Percentiles rank a stretch among this genome's conserved stretches.
Conservation (phyloP, 2,888 invertebrate species). For the Frankliniella intonsa region DNA sequence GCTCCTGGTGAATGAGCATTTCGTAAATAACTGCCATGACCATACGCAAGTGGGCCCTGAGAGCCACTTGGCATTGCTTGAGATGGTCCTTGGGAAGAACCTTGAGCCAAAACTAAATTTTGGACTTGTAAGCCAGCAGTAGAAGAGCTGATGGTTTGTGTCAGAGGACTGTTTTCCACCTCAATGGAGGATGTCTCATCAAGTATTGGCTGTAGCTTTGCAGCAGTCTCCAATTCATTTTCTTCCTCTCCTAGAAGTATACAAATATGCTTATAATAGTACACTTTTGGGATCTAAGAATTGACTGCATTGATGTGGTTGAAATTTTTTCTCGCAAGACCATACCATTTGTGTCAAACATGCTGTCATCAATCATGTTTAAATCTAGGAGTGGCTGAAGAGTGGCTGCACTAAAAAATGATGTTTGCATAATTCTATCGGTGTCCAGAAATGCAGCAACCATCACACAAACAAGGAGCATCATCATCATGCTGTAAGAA, state of each 20-base stretch:
- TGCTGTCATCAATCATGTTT: not conserved
- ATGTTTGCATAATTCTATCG: conserved; percentile 47
- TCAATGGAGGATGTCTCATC: not conserved
- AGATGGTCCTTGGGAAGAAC: not conserved
- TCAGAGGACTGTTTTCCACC: not conserved
- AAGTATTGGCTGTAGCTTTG: not conserved
- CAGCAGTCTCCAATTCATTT: not conserved
- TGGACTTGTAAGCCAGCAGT: not conserved
- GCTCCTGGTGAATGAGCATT: not conserved
- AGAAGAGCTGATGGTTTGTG: not conserved
- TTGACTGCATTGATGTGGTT: no score
- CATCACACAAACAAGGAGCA: conserved; percentile 60
- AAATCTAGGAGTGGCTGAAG: not conserved
- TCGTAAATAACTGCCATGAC: not conserved
- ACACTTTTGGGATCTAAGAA: not conserved
- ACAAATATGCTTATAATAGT: not conserved
- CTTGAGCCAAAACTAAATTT: not conserved
- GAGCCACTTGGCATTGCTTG: not conserved
- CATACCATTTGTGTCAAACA: not conserved
- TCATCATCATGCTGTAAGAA: conserved; percentile 50
- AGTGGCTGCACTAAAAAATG: not conserved
- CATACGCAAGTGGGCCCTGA: not conserved
- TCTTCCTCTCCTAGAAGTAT: not conserved
- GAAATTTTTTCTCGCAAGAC: no score
- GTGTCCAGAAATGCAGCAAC: conserved; percentile 68